A percentile compares a stretch with the other conserved stretches of the same genome.
These are phyloP conservation scores for Diachasma alloeum DNA, from an alignment of 1,140 invertebrate species.

Conservation along the genomic window DNA sequence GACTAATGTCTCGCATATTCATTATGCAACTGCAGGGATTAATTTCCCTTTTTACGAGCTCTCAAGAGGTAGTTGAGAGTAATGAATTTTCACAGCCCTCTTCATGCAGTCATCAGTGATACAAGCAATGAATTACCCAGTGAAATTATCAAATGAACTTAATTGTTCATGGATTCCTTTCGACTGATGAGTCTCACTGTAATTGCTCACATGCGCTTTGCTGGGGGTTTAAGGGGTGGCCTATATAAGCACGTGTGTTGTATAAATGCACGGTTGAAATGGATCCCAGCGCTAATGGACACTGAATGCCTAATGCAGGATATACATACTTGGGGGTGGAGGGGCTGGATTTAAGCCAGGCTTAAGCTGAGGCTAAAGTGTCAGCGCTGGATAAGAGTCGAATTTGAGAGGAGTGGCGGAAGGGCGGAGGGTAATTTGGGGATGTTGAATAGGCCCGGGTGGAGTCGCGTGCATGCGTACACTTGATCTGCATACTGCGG, in stretches of 20 bases:
- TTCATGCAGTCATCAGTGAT: not conserved
- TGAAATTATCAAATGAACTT: not conserved
- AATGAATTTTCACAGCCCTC: not conserved
- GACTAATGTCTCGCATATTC: not conserved
- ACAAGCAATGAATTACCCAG: not conserved
- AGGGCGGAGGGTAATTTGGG: not conserved
- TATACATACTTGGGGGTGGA: slow-evolving; percentile 30
- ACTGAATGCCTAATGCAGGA: slow-evolving; percentile 37
- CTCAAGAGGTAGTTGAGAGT: not conserved
- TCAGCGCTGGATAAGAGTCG: slow-evolving; percentile 23
- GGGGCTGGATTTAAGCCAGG: slow-evolving; percentile 30
- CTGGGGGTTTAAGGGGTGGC: not conserved
- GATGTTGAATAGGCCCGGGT: slow-evolving; percentile 2
- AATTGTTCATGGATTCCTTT: not conserved
- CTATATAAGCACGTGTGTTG: slow-evolving; percentile 2
- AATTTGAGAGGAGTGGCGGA: slow-evolving; percentile 14
- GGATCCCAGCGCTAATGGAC: slow-evolving; percentile 41
- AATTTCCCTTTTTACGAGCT: not conserved
- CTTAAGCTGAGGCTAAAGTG: slow-evolving; percentile 37
- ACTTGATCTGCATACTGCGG: slow-evolving; percentile 4
- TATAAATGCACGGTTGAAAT: slow-evolving; percentile 32
- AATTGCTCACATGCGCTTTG: not conserved
- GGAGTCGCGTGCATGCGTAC: slow-evolving; percentile 22
- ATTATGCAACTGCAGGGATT: not conserved
- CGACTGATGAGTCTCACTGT: not conserved